Conservation (phyloP, 1,140 invertebrate species). For the Rhopalosiphum maidis region DNA sequence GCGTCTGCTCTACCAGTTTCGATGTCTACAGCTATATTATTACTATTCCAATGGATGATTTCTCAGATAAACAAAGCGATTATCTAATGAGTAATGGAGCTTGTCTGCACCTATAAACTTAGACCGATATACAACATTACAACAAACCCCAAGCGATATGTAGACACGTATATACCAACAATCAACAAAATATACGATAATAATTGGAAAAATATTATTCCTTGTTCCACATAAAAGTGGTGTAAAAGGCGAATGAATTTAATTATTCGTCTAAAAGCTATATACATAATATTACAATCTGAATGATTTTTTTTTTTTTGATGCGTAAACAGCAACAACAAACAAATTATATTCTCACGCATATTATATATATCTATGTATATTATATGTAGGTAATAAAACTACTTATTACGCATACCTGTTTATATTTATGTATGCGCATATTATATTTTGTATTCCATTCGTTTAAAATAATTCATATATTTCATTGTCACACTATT, state of each 20-base stretch:
- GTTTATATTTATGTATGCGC: not conserved
- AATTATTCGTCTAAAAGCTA: not conserved
- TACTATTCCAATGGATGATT: slow-evolving; percentile 73
- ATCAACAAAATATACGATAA: not conserved
- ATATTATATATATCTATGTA: not conserved
- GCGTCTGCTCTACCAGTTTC: slow-evolving; percentile 75
- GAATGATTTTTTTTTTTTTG: not conserved
- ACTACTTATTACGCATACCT: no score
- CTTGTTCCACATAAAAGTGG: not conserved
- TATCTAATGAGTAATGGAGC: not conserved
- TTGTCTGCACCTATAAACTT: no score
- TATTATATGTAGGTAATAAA: not conserved
- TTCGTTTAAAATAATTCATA: not conserved
- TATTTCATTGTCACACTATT: not conserved
- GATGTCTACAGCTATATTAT: slow-evolving; percentile 76
- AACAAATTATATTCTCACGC: not conserved
- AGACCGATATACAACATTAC: not conserved
- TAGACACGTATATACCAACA: not conserved
- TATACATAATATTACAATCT: not conserved
- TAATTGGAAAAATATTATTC: not conserved
- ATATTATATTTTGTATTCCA: not conserved
- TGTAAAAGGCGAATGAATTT: not conserved
- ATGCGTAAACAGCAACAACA: not conserved
- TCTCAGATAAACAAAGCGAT: slow-evolving; percentile 44
- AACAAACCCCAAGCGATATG: not conserved